Evolutionary conservation across 2,113 vertebrate species (phyloP).

Genomic region (Stigmatopora nigra): DNA sequence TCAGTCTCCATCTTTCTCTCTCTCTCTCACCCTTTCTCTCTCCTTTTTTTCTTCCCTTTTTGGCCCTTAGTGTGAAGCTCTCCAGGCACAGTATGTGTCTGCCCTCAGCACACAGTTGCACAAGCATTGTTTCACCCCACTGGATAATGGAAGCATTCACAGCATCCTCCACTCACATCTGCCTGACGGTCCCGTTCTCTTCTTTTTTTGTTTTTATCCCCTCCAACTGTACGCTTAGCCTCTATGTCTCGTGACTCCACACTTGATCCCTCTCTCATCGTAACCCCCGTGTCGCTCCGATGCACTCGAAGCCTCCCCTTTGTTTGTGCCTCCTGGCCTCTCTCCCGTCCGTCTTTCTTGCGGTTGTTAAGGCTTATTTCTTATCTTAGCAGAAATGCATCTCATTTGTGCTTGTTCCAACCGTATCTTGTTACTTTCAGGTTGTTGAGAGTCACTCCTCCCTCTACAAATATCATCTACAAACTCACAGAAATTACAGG

Average conservation of each 20-base stretch:
- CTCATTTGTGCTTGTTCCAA: constrained; percentile 14
- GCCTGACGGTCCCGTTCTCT: constrained; percentile 20
- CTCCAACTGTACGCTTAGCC: background rate
- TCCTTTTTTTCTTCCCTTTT: constrained; percentile 11
- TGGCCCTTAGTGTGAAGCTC: constrained; percentile 51
- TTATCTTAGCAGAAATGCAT: background rate
- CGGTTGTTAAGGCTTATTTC: background rate
- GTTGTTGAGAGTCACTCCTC: constrained; percentile 35
- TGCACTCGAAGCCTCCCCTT: background rate
- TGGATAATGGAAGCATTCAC: constrained; percentile 43
- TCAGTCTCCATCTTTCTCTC: constrained; percentile 16
- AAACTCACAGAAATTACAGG: constrained; percentile 14
- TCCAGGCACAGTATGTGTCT: constrained; percentile 53
- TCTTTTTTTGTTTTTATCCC: constrained; percentile 13
- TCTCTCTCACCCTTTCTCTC: background rate
- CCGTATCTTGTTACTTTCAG: constrained; percentile 41
- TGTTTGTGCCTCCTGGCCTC: background rate
- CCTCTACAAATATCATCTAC: constrained; percentile 28
- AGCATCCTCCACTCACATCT: constrained; percentile 27
- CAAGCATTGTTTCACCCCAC: constrained; percentile 53
- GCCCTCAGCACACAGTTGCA: constrained; percentile 42
- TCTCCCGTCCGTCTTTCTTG: background rate
- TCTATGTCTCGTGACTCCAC: constrained; percentile 1
- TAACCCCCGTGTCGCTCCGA: constrained; percentile 1
- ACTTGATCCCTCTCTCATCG: constrained; percentile 15